Conservation (phyloP, 2,797 vertebrate genomes). For the Dryobates pubescens region DNA sequence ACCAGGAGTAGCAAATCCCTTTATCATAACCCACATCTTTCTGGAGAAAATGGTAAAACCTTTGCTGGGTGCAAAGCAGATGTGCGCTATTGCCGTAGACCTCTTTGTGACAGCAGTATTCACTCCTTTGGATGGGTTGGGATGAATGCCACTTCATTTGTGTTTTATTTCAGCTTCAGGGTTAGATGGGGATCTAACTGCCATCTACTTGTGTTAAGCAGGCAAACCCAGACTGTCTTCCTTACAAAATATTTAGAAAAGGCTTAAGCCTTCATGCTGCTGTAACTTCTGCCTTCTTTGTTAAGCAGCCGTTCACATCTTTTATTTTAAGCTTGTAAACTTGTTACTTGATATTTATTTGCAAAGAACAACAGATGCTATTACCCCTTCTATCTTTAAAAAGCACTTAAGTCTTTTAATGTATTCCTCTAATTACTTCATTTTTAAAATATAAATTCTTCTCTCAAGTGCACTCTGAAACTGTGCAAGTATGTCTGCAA, state of each 20-base stretch:
- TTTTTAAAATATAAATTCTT: not conserved
- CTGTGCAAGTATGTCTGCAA: not conserved
- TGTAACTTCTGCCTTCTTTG: not conserved
- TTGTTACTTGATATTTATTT: constrained; percentile 18
- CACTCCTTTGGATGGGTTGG: not conserved
- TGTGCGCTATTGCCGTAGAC: accelerated
- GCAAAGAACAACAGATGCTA: not conserved
- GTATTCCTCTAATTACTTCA: not conserved
- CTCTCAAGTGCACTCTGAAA: not conserved
- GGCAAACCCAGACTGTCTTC: not conserved
- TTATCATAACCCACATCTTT: not conserved
- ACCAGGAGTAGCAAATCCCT: not conserved
- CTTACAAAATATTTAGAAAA: not conserved
- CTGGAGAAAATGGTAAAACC: not conserved
- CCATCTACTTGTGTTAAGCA: not conserved
- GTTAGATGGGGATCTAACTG: not conserved
- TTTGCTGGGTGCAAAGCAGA: not conserved
- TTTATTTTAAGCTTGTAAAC: not conserved
- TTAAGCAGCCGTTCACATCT: not conserved
- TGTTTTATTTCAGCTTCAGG: not conserved
- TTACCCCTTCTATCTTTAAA: not conserved
- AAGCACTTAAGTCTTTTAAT: not conserved
- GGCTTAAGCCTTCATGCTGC: not conserved
- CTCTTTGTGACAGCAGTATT: not conserved
- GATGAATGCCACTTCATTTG: not conserved